phyloP scores from a whole-genome alignment of 92 coral and sea anemone species.

The Actinostola sp. region DNA sequence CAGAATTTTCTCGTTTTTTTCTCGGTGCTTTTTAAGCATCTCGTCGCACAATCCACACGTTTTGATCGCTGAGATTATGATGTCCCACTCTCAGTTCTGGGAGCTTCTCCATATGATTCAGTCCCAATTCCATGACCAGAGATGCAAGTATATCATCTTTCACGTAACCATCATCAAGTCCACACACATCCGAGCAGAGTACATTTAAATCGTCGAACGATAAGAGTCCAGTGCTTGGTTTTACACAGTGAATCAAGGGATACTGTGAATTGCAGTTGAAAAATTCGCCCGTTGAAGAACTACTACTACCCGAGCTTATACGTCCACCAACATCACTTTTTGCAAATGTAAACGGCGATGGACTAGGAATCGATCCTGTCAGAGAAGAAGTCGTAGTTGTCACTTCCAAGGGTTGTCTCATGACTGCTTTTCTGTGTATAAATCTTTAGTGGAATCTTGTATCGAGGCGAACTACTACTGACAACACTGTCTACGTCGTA shows the following conservation, averaged over 20 bases:
- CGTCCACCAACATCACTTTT: constrained; percentile 1
- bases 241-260: constrained; percentile 30
- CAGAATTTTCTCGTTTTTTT: background rate
- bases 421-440: background rate
- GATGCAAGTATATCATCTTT: constrained; percentile 68
- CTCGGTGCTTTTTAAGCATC: background rate
- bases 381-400: constrained; percentile 22
- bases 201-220: constrained; percentile 31
- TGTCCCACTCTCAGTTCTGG: constrained; percentile 68
- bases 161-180: constrained; percentile 53
- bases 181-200: background rate
- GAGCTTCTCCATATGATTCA: constrained; percentile 57
- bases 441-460: background rate
- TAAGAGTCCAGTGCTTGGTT: constrained; percentile 28
- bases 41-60: constrained; percentile 20
- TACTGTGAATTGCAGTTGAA: constrained; percentile 14
- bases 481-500: background rate
- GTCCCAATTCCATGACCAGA: constrained; percentile 65
- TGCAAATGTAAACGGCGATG: constrained; percentile 33
- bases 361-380: constrained; percentile 29
- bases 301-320: background rate
- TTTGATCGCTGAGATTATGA: constrained; percentile 20
- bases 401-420: constrained; percentile 22
- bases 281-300: constrained; percentile 5
- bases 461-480: background rate